phyloP scores from a whole-genome alignment of 2,113 vertebrate species.

The Melanerpes aurifrons region DNA sequence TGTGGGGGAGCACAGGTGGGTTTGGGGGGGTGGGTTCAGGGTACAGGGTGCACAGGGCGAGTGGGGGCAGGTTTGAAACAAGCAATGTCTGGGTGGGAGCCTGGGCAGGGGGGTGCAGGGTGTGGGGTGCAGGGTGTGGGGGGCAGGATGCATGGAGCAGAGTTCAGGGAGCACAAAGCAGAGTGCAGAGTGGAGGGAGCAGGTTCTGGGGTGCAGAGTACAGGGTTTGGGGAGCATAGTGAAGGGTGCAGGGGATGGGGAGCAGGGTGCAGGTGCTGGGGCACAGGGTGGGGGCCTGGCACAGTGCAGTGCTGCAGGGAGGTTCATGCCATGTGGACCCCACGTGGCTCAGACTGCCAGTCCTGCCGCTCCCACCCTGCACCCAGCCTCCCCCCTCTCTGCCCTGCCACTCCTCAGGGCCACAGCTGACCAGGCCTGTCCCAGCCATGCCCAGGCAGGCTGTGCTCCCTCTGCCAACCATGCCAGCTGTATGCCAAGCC shows the following conservation, averaged over 20 bases:
- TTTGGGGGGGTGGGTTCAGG: background rate
- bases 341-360: background rate
- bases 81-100: no score
- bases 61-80: background rate
- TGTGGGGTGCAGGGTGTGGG: no score
- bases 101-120: background rate
- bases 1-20: background rate
- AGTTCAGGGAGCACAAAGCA: background rate
- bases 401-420: background rate
- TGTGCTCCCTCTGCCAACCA: background rate
- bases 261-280: background rate
- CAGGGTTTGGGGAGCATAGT: background rate
- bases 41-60: no score
- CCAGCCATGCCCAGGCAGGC: background rate
- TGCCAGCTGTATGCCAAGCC: background rate
- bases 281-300: background rate
- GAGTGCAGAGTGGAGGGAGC: no score
- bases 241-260: background rate
- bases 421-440: background rate
- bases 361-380: background rate
- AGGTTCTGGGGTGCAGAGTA: no score
- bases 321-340: rapidly evolving
- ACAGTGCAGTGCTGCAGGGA: background rate
- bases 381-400: background rate
- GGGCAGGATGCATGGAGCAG: background rate